Conservation (phyloP, 2,113 vertebrate species). For the Thalassoma bifasciatum region DNA sequence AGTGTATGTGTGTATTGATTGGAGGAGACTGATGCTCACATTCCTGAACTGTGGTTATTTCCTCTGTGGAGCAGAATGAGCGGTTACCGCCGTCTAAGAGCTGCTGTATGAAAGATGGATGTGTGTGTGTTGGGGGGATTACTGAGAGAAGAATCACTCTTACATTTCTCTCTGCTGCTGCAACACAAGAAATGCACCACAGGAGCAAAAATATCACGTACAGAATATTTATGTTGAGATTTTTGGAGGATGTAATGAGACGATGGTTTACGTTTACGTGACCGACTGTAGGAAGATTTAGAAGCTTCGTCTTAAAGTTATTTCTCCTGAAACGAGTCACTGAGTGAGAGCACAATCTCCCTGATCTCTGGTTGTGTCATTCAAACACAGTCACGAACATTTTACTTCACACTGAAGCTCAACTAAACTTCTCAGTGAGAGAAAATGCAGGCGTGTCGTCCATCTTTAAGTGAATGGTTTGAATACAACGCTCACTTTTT, state of each 20-base stretch:
- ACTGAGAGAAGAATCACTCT: neutral
- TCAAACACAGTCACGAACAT: neutral
- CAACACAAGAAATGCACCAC: neutral
- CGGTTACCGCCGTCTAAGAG: slow-evolving; percentile 6
- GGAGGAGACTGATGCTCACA: slow-evolving; percentile 22
- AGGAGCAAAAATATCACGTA: neutral
- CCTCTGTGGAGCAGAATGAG: slow-evolving; percentile 11
- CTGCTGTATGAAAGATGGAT: neutral
- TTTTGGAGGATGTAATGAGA: too few relatives aligned
- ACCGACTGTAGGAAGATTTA: too few relatives aligned
- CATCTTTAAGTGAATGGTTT: too few relatives aligned
- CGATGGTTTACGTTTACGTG: too few relatives aligned
- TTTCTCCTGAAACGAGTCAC: neutral
- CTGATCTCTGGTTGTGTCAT: neutral
- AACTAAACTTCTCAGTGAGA: neutral
- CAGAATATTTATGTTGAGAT: neutral
- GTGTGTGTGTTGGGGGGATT: neutral
- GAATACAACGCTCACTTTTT: too few relatives aligned
- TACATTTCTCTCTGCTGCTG: neutral
- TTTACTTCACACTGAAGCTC: neutral
- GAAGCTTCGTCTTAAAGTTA: neutral
- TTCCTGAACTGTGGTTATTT: slow-evolving; percentile 32
- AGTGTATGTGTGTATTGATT: slow-evolving; percentile 31
- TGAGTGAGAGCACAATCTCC: neutral
- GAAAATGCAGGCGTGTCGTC: too few relatives aligned